Conservation (phyloP, 2,113 vertebrate genomes). For the Corydoras sp. region DNA sequence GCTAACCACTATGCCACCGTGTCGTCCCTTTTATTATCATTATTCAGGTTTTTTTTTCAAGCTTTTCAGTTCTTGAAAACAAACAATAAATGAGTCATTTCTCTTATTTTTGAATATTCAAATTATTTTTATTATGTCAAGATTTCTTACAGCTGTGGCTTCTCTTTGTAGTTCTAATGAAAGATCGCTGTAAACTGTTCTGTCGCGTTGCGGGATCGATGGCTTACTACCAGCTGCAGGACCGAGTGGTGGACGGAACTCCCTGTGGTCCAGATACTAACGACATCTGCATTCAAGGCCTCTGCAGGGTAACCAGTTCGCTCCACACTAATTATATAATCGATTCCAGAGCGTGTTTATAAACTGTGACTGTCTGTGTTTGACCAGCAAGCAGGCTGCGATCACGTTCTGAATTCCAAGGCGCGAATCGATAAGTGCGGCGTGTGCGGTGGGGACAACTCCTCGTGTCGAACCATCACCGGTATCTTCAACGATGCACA, state of each 20-base stretch:
- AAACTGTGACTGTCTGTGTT: neutral
- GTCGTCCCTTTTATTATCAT: too few species aligned
- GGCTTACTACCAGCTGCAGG: slow-evolving; percentile 90
- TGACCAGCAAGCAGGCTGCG: slow-evolving; percentile 92
- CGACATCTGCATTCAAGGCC: slow-evolving; percentile 96
- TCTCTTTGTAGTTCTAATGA: slow-evolving; percentile 79
- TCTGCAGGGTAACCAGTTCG: slow-evolving; percentile 79
- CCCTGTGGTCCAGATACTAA: slow-evolving; percentile 85
- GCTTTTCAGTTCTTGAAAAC: too few species aligned
- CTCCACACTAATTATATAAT: too few species aligned
- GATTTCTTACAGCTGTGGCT: neutral
- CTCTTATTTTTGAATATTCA: too few species aligned
- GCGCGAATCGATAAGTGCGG: slow-evolving; percentile 90
- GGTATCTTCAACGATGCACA: slow-evolving; percentile 88
- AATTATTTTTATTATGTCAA: too few species aligned
- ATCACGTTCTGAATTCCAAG: slow-evolving; percentile 92
- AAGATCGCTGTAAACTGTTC: slow-evolving; percentile 97
- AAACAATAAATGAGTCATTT: too few species aligned
- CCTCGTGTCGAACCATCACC: slow-evolving; percentile 82
- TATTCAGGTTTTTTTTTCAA: too few species aligned
- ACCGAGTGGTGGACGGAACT: slow-evolving; percentile 87
- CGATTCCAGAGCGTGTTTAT: too few species aligned
- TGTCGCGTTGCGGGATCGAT: slow-evolving; percentile 88
- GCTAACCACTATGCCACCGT: too few species aligned
- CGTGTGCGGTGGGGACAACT: slow-evolving; percentile 92